Evolutionary conservation across 2,888 invertebrate genomes (phyloP).

Genomic region (Apoda limacodes): DNA sequence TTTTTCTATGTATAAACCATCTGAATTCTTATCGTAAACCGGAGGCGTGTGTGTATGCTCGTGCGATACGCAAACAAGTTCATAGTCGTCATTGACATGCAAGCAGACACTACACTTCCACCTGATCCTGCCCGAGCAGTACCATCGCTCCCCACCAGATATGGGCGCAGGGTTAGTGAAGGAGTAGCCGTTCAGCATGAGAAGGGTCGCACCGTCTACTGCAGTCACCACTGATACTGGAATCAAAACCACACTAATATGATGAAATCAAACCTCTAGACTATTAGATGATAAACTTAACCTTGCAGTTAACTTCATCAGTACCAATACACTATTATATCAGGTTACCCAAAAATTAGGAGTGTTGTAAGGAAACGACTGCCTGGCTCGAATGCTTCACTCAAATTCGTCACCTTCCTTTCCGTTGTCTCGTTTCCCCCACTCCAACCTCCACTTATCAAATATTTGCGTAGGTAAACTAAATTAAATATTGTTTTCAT

Average conservation of each 20-base stretch:
- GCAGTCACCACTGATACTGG: conserved; percentile 59
- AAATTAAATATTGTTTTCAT: background rate
- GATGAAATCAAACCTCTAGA: too few relatives aligned
- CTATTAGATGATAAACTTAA: too few relatives aligned
- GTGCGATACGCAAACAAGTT: conserved; percentile 50
- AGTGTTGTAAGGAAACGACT: too few relatives aligned
- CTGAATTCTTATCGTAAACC: conserved; percentile 40
- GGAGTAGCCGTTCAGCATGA: conserved; percentile 55
- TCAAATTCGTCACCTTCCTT: too few relatives aligned
- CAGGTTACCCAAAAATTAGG: too few relatives aligned
- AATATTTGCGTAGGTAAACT: background rate
- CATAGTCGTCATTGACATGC: conserved; percentile 59
- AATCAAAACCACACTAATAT: too few relatives aligned
- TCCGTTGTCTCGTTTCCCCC: too few relatives aligned
- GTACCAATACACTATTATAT: too few relatives aligned
- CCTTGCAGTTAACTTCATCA: too few relatives aligned
- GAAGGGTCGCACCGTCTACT: conserved; percentile 51
- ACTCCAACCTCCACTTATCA: background rate
- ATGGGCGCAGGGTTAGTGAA: conserved; percentile 56
- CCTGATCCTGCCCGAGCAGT: conserved; percentile 46
- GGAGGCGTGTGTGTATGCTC: conserved; percentile 51
- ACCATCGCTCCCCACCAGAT: conserved; percentile 55
- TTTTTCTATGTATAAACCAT: conserved; percentile 43
- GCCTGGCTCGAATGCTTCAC: too few relatives aligned
- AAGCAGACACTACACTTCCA: conserved; percentile 53